phyloP scores from a whole-genome alignment of 2,797 vertebrate species.

The Serranus cabrilla region DNA sequence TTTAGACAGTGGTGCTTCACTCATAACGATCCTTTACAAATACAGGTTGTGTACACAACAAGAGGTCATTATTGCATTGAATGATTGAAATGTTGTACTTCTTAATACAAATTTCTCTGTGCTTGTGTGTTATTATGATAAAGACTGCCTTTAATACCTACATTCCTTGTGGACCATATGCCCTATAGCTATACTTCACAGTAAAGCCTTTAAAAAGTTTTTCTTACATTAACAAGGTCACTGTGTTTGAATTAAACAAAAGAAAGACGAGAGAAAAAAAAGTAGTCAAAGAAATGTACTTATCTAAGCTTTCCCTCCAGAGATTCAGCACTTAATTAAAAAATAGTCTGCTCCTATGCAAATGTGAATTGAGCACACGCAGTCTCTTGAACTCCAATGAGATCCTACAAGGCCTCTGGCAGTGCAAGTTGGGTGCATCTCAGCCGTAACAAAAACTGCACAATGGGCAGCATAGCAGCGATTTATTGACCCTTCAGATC shows the following conservation, averaged over 20 bases:
- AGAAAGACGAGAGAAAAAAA: background rate
- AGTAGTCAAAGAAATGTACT: conserved; percentile 37
- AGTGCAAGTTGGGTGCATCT: conserved; percentile 14
- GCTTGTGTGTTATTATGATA: background rate
- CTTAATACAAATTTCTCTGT: background rate
- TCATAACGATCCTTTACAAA: background rate
- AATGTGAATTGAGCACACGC: conserved; percentile 32
- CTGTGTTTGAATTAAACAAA: conserved; percentile 15
- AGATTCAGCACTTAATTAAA: conserved; percentile 54
- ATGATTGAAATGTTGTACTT: background rate
- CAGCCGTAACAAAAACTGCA: conserved; percentile 50
- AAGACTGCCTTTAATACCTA: background rate
- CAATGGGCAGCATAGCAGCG: conserved; percentile 29
- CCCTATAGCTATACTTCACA: conserved; percentile 1
- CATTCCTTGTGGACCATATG: background rate
- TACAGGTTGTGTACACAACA: background rate
- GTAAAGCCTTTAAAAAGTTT: background rate
- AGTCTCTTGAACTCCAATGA: conserved; percentile 18
- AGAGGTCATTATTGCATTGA: background rate
- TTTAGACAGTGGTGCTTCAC: background rate
- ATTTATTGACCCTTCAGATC: conserved; percentile 53
- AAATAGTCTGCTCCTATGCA: conserved; percentile 36
- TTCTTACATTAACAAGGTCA: conserved; percentile 30
- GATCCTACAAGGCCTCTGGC: conserved; percentile 29
- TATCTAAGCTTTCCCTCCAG: conserved; percentile 38